A percentile compares a stretch with the other conserved stretches of the same genome.
phyloP scores from a whole-genome alignment of 2,797 vertebrate species.

The Eulemur rubriventer region DNA sequence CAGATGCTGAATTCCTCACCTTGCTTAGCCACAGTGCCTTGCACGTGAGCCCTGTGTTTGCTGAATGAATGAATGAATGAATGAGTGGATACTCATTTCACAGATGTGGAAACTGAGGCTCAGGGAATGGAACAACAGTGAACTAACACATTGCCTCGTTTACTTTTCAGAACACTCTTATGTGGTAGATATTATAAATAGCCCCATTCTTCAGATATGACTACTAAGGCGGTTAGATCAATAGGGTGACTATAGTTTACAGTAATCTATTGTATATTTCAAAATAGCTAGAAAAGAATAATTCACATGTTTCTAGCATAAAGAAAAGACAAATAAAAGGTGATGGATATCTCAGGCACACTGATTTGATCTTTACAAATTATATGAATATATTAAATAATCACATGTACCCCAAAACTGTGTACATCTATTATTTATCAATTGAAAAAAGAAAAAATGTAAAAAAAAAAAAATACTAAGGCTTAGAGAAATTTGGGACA shows the following conservation, averaged over 20 bases:
- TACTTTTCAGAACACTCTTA: constrained; percentile 25
- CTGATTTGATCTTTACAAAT: no score
- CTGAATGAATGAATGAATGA: not conserved
- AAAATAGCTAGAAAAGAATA: no score
- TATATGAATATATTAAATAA: no score
- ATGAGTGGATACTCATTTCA: not conserved
- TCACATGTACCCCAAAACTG: no score
- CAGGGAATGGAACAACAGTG: not conserved
- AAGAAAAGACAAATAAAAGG: no score
- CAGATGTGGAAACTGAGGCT: not conserved
- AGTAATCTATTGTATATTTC: no score
- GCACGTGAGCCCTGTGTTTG: not conserved
- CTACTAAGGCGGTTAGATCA: not conserved
- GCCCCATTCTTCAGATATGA: constrained; percentile 26
- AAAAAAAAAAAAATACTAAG: not conserved
- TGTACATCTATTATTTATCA: no score
- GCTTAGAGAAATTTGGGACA: constrained; percentile 6
- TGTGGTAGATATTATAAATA: not conserved
- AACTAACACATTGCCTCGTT: not conserved
- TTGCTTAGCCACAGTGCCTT: not conserved
- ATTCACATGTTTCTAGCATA: no score
- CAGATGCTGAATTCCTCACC: not conserved
- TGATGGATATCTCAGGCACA: no score
- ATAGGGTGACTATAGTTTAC: no score
- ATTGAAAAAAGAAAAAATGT: no score